A percentile compares a stretch with the other conserved stretches of the same genome.
These are phyloP conservation scores for Sapayoa aenigma DNA, from an alignment of 2,113 vertebrate species.

Conservation along the genomic window DNA sequence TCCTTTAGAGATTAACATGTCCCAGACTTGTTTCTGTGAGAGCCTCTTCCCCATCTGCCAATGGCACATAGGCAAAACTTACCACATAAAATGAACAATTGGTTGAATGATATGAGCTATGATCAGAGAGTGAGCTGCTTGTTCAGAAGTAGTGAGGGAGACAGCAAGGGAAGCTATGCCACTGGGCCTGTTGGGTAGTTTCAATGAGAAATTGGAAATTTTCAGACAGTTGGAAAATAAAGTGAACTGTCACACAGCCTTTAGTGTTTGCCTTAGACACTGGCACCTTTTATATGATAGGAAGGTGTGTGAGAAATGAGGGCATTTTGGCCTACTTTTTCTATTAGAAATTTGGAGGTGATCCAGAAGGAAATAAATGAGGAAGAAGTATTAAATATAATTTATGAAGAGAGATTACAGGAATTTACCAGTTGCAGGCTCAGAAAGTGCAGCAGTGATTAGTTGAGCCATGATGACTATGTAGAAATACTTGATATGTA, in stretches of 20 bases:
- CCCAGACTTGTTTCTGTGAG: not conserved
- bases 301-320: not conserved
- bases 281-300: not conserved
- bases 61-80: not conserved
- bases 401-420: constrained; percentile 61
- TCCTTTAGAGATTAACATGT: not conserved
- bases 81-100: not conserved
- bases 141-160: not conserved
- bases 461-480: not conserved
- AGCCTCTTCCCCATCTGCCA: not conserved
- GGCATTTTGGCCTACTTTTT: not conserved
- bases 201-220: not conserved
- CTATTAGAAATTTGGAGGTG: constrained; percentile 42
- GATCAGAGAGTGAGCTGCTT: not conserved
- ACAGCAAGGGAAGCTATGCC: not conserved
- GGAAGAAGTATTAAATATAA: constrained; percentile 30
- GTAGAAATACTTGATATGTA: not conserved
- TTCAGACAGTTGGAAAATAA: not conserved
- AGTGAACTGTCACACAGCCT: not conserved
- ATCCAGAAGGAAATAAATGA: constrained; percentile 33
- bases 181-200: not conserved
- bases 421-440: constrained; percentile 42
- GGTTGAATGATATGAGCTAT: not conserved
- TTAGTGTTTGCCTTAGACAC: not conserved
- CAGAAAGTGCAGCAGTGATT: constrained; percentile 24